Percentiles rank a stretch among this genome's conserved stretches.
These are phyloP conservation scores for Typhlichthys subterraneus DNA, from an alignment of 2,797 vertebrate species.

Conservation along the genomic window DNA sequence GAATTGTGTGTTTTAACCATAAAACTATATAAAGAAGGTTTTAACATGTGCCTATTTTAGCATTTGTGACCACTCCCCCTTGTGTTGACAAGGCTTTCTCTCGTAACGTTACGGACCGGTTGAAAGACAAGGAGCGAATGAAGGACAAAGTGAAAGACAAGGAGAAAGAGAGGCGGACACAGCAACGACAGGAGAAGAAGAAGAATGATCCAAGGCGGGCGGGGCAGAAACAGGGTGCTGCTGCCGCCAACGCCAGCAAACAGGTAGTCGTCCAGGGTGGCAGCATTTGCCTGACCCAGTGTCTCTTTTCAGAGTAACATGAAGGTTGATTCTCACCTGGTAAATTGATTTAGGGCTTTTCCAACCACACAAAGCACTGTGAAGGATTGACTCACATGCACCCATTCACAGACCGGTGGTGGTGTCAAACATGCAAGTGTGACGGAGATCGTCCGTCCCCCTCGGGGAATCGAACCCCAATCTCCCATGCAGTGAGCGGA, in stretches of 20 bases:
- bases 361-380: too few relatives aligned
- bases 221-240: conserved; percentile 79
- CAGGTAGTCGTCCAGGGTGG: conserved; percentile 73
- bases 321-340: too few relatives aligned
- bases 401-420: too few relatives aligned
- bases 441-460: too few relatives aligned
- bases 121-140: conserved; percentile 60
- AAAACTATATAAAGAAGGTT: neutral
- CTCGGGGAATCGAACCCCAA: too few relatives aligned
- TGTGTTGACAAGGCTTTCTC: conserved; percentile 75
- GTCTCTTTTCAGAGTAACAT: too few relatives aligned
- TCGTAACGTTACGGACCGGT: conserved; percentile 75
- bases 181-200: conserved; percentile 62
- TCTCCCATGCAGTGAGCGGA: too few relatives aligned
- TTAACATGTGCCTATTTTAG: neutral
- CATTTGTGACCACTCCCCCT: neutral
- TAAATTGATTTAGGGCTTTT: too few relatives aligned
- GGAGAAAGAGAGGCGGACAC: conserved; percentile 59
- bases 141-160: conserved; percentile 72
- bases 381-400: too few relatives aligned
- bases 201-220: conserved; percentile 56
- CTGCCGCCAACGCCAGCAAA: conserved; percentile 70
- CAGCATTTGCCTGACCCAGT: too few relatives aligned
- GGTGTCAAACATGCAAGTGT: too few relatives aligned
- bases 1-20: neutral